These are phyloP conservation scores for Lagopus muta DNA, from an alignment of 2,113 vertebrate genomes.

Conservation along the genomic window DNA sequence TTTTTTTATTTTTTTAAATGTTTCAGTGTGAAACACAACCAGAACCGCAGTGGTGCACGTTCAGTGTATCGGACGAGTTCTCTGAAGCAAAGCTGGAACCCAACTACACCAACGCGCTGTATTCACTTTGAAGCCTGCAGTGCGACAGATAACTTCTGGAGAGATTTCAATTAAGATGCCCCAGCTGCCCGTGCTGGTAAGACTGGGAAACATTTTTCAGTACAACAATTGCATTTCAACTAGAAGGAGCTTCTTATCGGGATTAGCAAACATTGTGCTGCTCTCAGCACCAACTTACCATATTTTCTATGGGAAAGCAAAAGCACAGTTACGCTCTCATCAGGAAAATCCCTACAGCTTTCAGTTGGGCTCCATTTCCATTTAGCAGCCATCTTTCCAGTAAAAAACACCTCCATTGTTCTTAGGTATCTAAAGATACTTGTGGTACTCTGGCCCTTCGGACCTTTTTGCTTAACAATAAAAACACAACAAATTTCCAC, in stretches of 20 bases:
- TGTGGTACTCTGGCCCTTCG: not conserved
- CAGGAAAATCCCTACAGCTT: not conserved
- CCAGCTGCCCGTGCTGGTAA: rapidly evolving
- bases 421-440: not conserved
- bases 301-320: rapidly evolving
- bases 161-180: not conserved
- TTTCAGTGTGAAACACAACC: no score
- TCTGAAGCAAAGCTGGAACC: not conserved
- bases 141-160: not conserved
- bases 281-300: not conserved
- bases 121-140: not conserved
- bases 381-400: not conserved
- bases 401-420: not conserved
- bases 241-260: not conserved
- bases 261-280: not conserved
- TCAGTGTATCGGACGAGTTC: not conserved
- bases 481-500: not conserved
- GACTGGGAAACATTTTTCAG: not conserved
- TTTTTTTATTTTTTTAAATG: no score
- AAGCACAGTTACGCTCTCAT: not conserved
- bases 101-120: not conserved
- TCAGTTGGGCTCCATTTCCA: not conserved
- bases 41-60: rapidly evolving
- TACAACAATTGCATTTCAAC: not conserved
- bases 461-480: not conserved